These are phyloP conservation scores for Silurus meridionalis DNA, from an alignment of 2,113 vertebrate genomes.

Conservation along the genomic window DNA sequence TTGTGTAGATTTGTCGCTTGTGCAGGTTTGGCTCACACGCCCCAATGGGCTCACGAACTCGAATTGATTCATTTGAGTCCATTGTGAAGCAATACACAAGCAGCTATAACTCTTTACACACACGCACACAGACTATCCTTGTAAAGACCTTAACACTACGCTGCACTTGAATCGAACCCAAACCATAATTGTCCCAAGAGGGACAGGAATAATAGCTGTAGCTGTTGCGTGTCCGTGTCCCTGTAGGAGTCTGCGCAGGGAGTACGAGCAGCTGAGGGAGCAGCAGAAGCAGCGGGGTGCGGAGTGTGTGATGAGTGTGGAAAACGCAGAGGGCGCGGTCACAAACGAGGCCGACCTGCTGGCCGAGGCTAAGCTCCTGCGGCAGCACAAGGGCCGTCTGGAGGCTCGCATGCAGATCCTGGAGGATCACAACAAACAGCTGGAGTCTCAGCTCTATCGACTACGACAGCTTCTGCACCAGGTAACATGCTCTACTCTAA, in stretches of 20 bases:
- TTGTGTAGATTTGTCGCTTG: neutral
- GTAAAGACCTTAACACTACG: neutral
- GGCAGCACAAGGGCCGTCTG: slow-evolving; percentile 93
- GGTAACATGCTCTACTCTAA: slow-evolving; percentile 66
- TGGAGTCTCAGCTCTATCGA: slow-evolving; percentile 94
- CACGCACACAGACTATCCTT: neutral
- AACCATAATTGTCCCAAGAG: neutral
- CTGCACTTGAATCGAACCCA: neutral
- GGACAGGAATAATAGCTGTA: neutral
- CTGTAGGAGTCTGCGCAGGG: slow-evolving; percentile 82
- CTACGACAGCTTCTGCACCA: slow-evolving; percentile 93
- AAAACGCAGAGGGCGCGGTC: slow-evolving; percentile 54
- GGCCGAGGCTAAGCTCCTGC: slow-evolving; percentile 89
- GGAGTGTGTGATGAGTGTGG: slow-evolving; percentile 66
- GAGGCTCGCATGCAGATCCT: slow-evolving; percentile 96
- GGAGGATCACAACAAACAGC: slow-evolving; percentile 96
- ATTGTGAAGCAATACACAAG: slow-evolving; percentile 7
- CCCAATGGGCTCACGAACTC: slow-evolving; percentile 13
- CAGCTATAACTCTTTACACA: neutral
- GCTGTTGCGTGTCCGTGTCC: neutral
- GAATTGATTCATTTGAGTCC: neutral
- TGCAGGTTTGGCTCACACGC: neutral
- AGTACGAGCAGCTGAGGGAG: slow-evolving; percentile 90
- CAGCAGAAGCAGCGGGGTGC: slow-evolving; percentile 79
- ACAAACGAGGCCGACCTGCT: slow-evolving; percentile 71